Conservation (phyloP, 2,888 invertebrate species). For the Athalia cordata region DNA sequence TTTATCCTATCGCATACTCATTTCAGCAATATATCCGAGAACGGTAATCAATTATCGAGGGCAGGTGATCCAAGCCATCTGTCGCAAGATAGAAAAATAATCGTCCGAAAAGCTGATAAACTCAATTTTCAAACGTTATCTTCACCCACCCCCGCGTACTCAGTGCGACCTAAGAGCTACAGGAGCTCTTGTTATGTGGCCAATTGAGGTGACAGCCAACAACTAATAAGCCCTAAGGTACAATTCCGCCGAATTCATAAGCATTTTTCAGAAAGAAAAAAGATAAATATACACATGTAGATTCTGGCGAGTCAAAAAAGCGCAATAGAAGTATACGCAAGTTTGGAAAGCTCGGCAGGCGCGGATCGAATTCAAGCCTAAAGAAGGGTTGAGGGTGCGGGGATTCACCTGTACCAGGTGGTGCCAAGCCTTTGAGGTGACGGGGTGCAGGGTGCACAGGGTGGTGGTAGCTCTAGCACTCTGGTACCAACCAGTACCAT, state of each 20-base stretch:
- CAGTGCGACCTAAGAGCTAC: background rate
- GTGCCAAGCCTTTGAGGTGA: slow-evolving; percentile 59
- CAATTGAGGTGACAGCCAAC: slow-evolving; percentile 19
- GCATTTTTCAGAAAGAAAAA: background rate
- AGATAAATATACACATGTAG: background rate
- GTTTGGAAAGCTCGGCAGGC: slow-evolving; percentile 26
- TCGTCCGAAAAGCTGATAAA: slow-evolving; percentile 48
- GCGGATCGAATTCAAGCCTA: slow-evolving; percentile 28
- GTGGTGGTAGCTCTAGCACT: slow-evolving; percentile 55
- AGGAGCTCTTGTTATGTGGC: slow-evolving; percentile 2
- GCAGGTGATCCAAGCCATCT: slow-evolving; percentile 48
- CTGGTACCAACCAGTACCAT: slow-evolving; percentile 68
- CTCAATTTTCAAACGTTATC: slow-evolving; percentile 47
- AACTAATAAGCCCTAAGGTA: no score
- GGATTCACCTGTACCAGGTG: slow-evolving; percentile 58
- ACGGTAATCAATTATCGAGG: slow-evolving; percentile 45
- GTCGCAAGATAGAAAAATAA: slow-evolving; percentile 47
- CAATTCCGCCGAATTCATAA: no score
- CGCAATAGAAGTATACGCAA: slow-evolving; percentile 7
- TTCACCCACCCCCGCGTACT: slow-evolving; percentile 5
- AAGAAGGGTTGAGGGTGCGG: slow-evolving; percentile 55
- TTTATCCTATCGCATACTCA: slow-evolving; percentile 23
- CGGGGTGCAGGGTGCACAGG: slow-evolving; percentile 53
- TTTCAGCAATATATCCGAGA: slow-evolving; percentile 41
- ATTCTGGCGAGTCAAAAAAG: background rate